A percentile compares a stretch with the other conserved stretches of the same genome.
Evolutionary conservation across 2,113 vertebrate species (phyloP).

Genomic region (Elanoides forficatus): DNA sequence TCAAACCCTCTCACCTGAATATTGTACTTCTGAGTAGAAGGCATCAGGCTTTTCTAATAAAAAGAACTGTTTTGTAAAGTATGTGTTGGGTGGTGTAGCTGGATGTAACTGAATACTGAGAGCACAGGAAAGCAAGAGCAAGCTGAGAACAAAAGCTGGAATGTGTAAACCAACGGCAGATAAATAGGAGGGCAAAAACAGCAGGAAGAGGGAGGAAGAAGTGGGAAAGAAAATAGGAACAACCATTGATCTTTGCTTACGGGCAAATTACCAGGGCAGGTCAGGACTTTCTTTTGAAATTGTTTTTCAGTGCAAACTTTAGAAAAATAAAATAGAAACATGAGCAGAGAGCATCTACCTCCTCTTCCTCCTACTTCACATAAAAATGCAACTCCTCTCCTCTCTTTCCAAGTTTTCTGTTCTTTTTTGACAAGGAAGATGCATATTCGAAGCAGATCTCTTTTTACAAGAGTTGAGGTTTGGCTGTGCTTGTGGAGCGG

Average conservation of each 20-base stretch:
- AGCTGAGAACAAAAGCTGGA: not conserved
- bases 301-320: not conserved
- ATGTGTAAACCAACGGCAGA: not conserved
- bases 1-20: not conserved
- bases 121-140: not conserved
- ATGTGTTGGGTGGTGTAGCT: not conserved
- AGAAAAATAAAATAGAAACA: not conserved
- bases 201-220: not conserved
- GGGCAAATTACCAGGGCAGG: not conserved
- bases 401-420: not conserved
- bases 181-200: not conserved
- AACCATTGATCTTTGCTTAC: not conserved
- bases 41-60: not conserved
- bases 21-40: not conserved
- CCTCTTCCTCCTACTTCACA: not conserved
- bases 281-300: not conserved
- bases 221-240: not conserved
- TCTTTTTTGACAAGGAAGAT: not conserved
- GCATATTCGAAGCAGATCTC: not conserved
- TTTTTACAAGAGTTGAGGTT: not conserved
- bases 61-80: not conserved
- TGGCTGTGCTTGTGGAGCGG: not conserved
- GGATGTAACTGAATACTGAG: not conserved
- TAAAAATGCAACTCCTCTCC: not conserved
- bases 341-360: not conserved